A percentile compares a stretch with the other conserved stretches of the same genome.
Evolutionary conservation across 1,140 invertebrate species (phyloP).

Genomic region (Brachionus koreanus): DNA sequence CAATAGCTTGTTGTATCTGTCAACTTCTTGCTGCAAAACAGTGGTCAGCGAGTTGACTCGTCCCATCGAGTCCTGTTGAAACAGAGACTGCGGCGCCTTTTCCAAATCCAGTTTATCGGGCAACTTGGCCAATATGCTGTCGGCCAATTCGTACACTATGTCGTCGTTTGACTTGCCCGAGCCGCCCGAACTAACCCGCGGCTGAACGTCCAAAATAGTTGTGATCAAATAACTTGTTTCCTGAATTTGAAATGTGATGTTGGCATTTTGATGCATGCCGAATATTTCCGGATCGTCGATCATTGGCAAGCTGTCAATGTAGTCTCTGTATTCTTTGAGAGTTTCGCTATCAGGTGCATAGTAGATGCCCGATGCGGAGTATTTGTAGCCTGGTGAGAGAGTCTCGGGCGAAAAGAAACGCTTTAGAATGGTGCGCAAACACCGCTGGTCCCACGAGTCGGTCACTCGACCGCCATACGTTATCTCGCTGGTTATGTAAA

Average conservation of each 20-base stretch:
- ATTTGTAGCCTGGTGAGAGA: conserved; percentile 67
- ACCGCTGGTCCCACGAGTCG: conserved; percentile 52
- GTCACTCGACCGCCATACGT: conserved; percentile 45
- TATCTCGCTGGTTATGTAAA: conserved; percentile 71
- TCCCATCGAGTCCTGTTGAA: conserved; percentile 66
- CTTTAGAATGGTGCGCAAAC: conserved; percentile 75
- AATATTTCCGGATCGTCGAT: conserved; percentile 82
- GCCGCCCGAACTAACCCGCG: conserved; percentile 62
- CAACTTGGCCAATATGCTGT: conserved; percentile 64
- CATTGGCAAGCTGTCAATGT: conserved; percentile 71
- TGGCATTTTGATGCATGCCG: conserved; percentile 85
- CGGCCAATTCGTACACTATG: conserved; percentile 69
- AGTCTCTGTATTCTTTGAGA: conserved; percentile 61
- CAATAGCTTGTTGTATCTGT: conserved; percentile 75
- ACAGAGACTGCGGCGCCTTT: conserved; percentile 57
- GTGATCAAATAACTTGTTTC: conserved; percentile 67
- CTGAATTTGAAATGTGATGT: conserved; percentile 77
- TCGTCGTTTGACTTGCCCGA: conserved; percentile 69
- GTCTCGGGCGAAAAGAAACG: conserved; percentile 72
- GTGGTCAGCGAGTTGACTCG: conserved; percentile 74
- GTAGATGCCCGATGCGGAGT: conserved; percentile 73
- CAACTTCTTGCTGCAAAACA: conserved; percentile 77
- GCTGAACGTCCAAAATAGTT: conserved; percentile 73
- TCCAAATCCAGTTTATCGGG: conserved; percentile 64
- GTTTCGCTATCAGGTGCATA: conserved; percentile 65